Conservation (phyloP, 2,113 vertebrate species). For the Chamaetylas fuelleborni region DNA sequence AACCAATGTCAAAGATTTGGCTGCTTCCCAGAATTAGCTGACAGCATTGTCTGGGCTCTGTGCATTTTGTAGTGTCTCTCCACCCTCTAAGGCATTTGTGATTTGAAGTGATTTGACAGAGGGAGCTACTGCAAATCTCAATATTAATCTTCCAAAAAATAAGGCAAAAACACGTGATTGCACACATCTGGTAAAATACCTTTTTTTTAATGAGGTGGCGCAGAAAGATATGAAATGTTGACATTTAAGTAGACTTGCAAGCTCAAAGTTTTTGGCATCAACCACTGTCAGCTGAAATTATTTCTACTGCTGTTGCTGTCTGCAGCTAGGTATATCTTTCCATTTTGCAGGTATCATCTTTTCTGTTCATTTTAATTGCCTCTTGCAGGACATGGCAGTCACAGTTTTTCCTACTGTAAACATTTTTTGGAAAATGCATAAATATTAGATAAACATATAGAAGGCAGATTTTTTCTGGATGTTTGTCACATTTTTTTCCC, state of each 20-base stretch:
- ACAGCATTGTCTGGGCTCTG: slow-evolving; percentile 17
- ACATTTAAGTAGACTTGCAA: not conserved
- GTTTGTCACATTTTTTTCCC: not conserved
- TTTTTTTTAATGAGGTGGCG: not conserved
- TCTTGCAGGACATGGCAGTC: not conserved
- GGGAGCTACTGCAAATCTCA: not conserved
- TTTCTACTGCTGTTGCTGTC: not conserved
- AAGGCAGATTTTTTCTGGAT: not conserved
- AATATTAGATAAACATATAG: not conserved
- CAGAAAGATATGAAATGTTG: not conserved
- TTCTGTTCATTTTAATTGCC: not conserved
- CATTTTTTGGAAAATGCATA: not conserved
- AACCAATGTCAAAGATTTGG: slow-evolving; percentile 27
- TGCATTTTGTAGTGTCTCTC: not conserved
- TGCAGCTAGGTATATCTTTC: not conserved
- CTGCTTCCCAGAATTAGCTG: slow-evolving; percentile 40
- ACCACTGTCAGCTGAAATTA: not conserved
- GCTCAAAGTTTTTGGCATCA: not conserved
- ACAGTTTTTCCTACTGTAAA: not conserved
- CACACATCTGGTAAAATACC: not conserved
- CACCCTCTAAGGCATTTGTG: not conserved
- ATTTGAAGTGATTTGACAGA: slow-evolving; percentile 10
- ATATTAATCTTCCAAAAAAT: not conserved
- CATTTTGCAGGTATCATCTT: not conserved
- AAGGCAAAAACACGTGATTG: not conserved